Base-by-base conservation (phyloP, 2,888 invertebrate genomes). In the Hirtodrosophila alboralis region DNA sequence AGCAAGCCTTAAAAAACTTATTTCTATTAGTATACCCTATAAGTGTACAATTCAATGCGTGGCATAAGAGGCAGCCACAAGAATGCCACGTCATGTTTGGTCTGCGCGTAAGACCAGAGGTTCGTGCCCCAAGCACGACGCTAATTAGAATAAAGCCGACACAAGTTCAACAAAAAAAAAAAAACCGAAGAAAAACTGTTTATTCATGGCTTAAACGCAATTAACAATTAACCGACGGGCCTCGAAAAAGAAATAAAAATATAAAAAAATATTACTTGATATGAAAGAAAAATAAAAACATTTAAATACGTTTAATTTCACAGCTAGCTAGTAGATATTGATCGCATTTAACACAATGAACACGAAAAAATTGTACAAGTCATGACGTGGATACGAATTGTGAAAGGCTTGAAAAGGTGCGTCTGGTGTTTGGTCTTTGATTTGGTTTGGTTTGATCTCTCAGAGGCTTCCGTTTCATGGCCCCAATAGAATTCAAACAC, bases 141-240 rank as follows among this genome's bases (percentile, higher is more conserved):
- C 86, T 86, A 88, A 86, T 86, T 86, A 86, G 87, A 88, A 86
- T 88, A 86, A 70, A 68, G 72, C 69, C 70, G 71, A 49, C 59
- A 44, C 59, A 44, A 33, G 36, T 54, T 41, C 6, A n/a, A n/a
- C n/a, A n/a, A n/a, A n/a, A n/a, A n/a, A n/a, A n/a, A n/a, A n/a
- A n/a, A n/a, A n/a, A n/a, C n/a, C n/a, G n/a, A n/a, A n/a, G n/a
- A n/a, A 51, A 75, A 68, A 69, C 18, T 87, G 85, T 84, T 84
- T 76, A 68, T 44, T 84, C 84, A 87, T 69, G 87, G 60, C 75
- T 75, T 73, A 58, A 64, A 56, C 69, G 66, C 70, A 76, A 73
- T 79, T 75, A 72, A 64, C 58, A 43, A 51, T 61, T 53, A 51
- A 56, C 34, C 43, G 51, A 38, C 40, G 31, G 51, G 33, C 52